Evolutionary conservation across 2,113 vertebrate species (phyloP).

Genomic region (Oreocharis arfaki): DNA sequence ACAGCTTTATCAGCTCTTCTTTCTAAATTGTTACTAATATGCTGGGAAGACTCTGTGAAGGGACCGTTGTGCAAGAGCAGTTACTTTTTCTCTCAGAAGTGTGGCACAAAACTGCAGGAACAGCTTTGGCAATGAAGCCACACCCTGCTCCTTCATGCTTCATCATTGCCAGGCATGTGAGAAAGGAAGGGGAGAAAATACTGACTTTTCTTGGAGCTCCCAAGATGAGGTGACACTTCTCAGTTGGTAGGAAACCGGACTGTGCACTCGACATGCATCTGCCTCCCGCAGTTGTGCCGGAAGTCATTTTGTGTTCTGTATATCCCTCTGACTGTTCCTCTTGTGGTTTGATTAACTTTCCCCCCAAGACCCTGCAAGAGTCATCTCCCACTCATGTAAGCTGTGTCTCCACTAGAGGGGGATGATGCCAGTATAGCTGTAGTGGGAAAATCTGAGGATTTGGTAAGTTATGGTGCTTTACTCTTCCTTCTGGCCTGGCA

Average conservation of each 20-base stretch:
- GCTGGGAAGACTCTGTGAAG: not conserved
- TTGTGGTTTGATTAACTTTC: not conserved
- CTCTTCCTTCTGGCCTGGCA: not conserved
- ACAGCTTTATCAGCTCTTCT: not conserved
- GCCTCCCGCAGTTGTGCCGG: not conserved
- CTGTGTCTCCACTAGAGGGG: conserved; percentile 6
- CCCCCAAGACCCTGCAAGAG: not conserved
- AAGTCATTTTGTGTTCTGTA: fast-evolving
- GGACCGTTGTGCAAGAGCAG: not conserved
- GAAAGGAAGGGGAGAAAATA: not conserved
- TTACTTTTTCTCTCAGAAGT: not conserved
- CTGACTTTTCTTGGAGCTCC: not conserved
- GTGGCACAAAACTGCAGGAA: not conserved
- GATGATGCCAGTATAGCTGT: not conserved
- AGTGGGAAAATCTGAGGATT: not conserved
- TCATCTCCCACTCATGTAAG: not conserved
- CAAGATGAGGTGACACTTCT: not conserved
- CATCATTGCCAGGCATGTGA: not conserved
- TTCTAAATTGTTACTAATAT: not conserved
- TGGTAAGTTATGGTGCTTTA: not conserved
- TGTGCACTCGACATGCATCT: fast-evolving
- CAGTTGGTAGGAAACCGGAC: fast-evolving
- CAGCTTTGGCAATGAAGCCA: not conserved
- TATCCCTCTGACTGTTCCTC: not conserved
- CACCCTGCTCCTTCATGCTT: fast-evolving